These are phyloP conservation scores for Diplodus sargus DNA, from an alignment of 2,797 vertebrate genomes.

Conservation along the genomic window DNA sequence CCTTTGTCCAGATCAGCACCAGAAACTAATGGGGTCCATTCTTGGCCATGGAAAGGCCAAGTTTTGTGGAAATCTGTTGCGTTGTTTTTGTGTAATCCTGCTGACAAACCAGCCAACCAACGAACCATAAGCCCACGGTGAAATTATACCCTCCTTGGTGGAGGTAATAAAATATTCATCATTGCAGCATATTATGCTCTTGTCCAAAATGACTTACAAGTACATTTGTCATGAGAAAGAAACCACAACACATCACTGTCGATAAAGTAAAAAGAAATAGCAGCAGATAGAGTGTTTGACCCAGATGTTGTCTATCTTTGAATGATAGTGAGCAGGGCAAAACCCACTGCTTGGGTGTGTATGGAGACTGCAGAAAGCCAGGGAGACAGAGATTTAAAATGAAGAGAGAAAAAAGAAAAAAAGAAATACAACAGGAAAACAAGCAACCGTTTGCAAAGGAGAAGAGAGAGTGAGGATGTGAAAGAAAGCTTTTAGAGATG, in stretches of 20 bases:
- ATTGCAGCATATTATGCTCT: not conserved
- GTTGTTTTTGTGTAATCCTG: too few relatives aligned
- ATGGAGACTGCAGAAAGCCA: constrained; percentile 54
- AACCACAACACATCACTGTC: too few relatives aligned
- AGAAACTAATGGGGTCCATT: too few relatives aligned
- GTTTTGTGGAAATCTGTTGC: too few relatives aligned
- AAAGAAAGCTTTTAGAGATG: constrained; percentile 12
- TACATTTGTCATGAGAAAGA: too few relatives aligned
- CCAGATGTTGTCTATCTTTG: constrained; percentile 60
- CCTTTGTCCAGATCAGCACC: too few relatives aligned
- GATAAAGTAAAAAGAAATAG: not conserved
- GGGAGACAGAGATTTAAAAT: constrained; percentile 27
- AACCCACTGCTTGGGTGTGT: constrained; percentile 61
- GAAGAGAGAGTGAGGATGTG: not conserved
- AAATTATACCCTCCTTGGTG: too few relatives aligned
- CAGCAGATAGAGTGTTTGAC: constrained; percentile 59
- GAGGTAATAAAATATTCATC: not conserved
- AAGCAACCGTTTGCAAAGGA: not conserved
- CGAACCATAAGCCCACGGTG: too few relatives aligned
- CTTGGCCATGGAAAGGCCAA: too few relatives aligned
- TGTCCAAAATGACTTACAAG: too few relatives aligned
- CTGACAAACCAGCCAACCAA: too few relatives aligned
- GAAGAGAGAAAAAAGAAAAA: constrained; percentile 4
- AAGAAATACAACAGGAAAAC: constrained; percentile 1
- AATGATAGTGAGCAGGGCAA: constrained; percentile 55